Evolutionary conservation across 2,888 invertebrate genomes (phyloP), one percentile per base, ranked within the genome.

Genomic region (Spatulosminthurus flaviceps): DNA sequence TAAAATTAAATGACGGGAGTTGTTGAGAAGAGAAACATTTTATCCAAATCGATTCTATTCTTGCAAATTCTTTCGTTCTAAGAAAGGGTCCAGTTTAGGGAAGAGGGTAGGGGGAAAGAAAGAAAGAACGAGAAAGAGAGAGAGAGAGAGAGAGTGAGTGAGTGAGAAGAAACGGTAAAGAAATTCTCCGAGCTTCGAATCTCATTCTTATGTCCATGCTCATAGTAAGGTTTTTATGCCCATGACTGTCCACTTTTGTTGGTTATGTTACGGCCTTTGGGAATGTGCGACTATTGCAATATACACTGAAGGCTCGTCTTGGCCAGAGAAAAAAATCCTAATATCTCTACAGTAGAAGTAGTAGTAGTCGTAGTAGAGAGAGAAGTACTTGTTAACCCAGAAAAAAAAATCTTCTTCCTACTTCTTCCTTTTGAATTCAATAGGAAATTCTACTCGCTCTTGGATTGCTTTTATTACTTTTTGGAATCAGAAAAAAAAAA

Each of bases 191-290:
- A 34, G 34, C 5, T 34, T 51, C 19, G 16, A 51, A 51, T 51
- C 51, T 51, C 51, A 51, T 26, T 64, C 64, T 26, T 64, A 22
- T 64, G 64, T 22, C 64, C 64, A 16, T 64, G 26, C 64, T 24
- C 26, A 64, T 64, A 26, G 64, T 11, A 64, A 5, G 64, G 64
- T 24, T 64, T n/a, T 64, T 64, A 64, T 64, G 64, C 64, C 64
- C 22, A 64, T 64, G 64, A 64, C 64, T 64, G 64, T 64, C 64
- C 64, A 64, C 24, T 64, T 64, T 64, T 26, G 24, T 64, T 64
- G 64, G 64, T 64, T 64, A 64, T 64, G 64, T 64, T 64, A 64
- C 64, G 64, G 64, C 64, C 64, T 64, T 26, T 64, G 64, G 26
- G 64, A 26, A 22, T 64, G 24, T 64, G 64, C 13, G 64, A 51